Conservation (phyloP, 2,797 vertebrate species). For the Lophura swinhoii region DNA sequence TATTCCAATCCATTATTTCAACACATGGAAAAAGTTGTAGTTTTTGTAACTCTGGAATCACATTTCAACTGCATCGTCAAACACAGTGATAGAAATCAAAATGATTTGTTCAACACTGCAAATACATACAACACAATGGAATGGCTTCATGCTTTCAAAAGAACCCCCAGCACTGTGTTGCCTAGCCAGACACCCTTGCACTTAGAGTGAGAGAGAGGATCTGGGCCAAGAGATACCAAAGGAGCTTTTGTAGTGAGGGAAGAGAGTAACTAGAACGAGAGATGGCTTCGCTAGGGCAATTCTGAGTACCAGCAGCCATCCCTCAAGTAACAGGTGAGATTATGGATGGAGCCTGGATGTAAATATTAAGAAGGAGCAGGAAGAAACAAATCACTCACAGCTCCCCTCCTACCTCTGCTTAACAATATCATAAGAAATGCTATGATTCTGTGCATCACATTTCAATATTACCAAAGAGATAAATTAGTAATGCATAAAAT, state of each 20-base stretch:
- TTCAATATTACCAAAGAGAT: not conserved
- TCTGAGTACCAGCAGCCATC: not conserved
- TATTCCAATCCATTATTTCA: not conserved
- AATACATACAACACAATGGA: fast-evolving
- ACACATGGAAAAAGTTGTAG: not conserved
- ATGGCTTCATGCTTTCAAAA: not conserved
- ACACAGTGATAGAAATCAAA: not conserved
- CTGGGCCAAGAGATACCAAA: not conserved
- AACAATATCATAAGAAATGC: not conserved
- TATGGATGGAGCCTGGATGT: not conserved
- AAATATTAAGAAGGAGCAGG: not conserved
- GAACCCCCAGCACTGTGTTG: fast-evolving
- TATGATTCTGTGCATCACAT: not conserved
- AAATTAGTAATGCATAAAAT: constrained; percentile 56
- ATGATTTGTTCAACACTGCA: not conserved
- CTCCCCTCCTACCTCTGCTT: not conserved
- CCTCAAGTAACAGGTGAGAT: not conserved
- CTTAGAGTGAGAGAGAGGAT: not conserved
- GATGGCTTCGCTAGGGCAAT: not conserved
- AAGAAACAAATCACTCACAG: not conserved
- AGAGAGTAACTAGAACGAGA: not conserved
- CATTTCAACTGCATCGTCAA: not conserved
- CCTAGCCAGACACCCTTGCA: not conserved
- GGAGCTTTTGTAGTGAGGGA: not conserved
- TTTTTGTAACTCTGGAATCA: not conserved